A percentile compares a stretch with the other conserved stretches of the same genome.
Conservation (phyloP, 2,888 invertebrate species). For the Drosophila melanosoma region DNA sequence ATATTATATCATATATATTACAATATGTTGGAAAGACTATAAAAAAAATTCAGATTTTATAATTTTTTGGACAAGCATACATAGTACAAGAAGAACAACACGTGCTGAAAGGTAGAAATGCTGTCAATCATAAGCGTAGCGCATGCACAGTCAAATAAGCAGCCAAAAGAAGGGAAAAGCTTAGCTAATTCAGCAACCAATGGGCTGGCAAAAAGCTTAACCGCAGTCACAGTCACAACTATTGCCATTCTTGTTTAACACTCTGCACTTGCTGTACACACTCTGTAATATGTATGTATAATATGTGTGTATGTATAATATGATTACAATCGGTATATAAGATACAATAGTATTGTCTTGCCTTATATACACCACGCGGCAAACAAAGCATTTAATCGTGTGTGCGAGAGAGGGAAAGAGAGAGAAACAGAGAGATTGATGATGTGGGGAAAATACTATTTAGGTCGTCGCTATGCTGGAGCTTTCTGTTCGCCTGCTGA, state of each 20-base stretch:
- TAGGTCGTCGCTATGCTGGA: slow-evolving; percentile 64
- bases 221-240: slow-evolving; percentile 1
- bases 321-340: slow-evolving; percentile 39
- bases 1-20: too few species aligned
- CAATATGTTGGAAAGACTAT: too few species aligned
- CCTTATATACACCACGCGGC: slow-evolving; percentile 10
- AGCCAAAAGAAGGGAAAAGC: slow-evolving; percentile 38
- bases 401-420: slow-evolving; percentile 8
- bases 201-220: slow-evolving; percentile 3
- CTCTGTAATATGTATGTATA: background rate
- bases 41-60: too few species aligned
- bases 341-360: slow-evolving; percentile 19
- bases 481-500: slow-evolving; percentile 74
- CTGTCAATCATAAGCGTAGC: slow-evolving; percentile 9
- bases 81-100: background rate
- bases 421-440: background rate
- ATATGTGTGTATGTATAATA: background rate
- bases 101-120: background rate
- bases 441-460: slow-evolving; percentile 46
- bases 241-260: slow-evolving; percentile 26
- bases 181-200: slow-evolving; percentile 60
- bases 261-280: slow-evolving; percentile 15
- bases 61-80: too few species aligned
- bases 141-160: slow-evolving; percentile 1
- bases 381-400: background rate